A percentile compares a stretch with the other conserved stretches of the same genome.
Evolutionary conservation across 1,140 invertebrate genomes (phyloP).

Genomic region (Pseudomyrmex flavicornis): DNA sequence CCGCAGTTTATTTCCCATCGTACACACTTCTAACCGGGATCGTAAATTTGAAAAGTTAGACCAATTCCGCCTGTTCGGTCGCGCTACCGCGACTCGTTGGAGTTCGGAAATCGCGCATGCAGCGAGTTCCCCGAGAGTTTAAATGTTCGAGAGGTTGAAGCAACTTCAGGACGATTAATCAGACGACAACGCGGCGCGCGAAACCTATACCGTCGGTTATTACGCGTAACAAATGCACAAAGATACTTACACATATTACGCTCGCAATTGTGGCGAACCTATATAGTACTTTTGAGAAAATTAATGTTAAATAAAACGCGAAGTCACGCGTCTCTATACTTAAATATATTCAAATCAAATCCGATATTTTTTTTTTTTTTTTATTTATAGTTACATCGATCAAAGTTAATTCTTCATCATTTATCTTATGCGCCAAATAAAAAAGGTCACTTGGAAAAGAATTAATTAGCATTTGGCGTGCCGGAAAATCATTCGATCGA

Average conservation of each 20-base stretch:
- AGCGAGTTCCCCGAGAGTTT: conserved; percentile 32
- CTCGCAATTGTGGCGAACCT: not conserved
- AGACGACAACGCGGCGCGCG: not conserved
- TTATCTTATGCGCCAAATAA: not conserved
- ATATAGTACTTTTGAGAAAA: no score
- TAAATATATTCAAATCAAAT: no score
- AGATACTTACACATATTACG: no score
- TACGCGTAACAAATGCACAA: no score
- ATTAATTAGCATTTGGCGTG: not conserved
- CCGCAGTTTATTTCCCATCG: not conserved
- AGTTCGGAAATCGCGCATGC: conserved; percentile 30
- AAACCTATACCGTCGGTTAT: not conserved
- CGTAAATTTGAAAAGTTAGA: conserved; percentile 46
- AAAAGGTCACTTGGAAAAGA: not conserved
- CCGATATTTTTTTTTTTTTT: no score
- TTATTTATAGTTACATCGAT: no score
- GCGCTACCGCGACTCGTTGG: conserved; percentile 19
- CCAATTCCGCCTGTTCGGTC: not conserved
- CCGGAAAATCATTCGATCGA: not conserved
- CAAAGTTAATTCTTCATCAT: no score
- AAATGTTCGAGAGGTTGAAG: not conserved
- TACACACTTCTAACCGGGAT: conserved; percentile 23
- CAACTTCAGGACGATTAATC: conserved; percentile 34
- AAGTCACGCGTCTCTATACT: no score
- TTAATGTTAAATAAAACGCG: no score